Base-by-base conservation (phyloP, 2,888 invertebrate genomes). In the Papilio protenor region DNA sequence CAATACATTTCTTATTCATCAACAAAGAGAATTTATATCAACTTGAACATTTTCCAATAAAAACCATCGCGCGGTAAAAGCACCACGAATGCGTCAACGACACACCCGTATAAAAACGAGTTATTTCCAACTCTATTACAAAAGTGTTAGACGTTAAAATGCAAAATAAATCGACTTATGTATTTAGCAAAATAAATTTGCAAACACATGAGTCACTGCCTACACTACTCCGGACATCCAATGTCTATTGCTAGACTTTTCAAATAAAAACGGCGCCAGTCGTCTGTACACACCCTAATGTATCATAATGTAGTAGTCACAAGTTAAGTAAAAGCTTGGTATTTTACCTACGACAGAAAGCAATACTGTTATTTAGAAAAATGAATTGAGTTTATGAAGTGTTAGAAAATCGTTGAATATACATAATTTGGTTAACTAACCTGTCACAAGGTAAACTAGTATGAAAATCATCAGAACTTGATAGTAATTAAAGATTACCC, bases 121-220 rank as follows among this genome's bases (percentile, higher is more conserved):
- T 33, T 10, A 6, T 33, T 66, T 21, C 16, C 18, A 59, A 52
- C 49, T 40, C 74, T 59, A 47, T n/a, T 64, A 14, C 21, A 18
- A 33, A 52, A 10, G 18, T 2, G 5, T 55, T 52, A 70, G 12
- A 52, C 71, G 49, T 52, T 21, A 78, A 61, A 75, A 49, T 70
- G n/a, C 10, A 23, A 40, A 40, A 16, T 52, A n/a, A 57, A 57
- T 57, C 23, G 12, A 23, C 14, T 21, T 69, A 69, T 69, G 66
- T 69, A 69, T 69, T 57, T 57, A 59, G 40, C 27, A 10, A 70
- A n/a, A 77, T 55, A 57, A 77, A 73, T 77, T 66, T 73, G 66
- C 77, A 77, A 77, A 77, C 66, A 77, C 71, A 73, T 77, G 77
- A 77, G 52, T 77, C 77, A 77, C 40, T 8, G 77, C 12, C 64